Percentiles rank a stretch among this genome's conserved stretches.
phyloP scores from a whole-genome alignment of 2,888 invertebrate species.

The Andrena dorsata region DNA sequence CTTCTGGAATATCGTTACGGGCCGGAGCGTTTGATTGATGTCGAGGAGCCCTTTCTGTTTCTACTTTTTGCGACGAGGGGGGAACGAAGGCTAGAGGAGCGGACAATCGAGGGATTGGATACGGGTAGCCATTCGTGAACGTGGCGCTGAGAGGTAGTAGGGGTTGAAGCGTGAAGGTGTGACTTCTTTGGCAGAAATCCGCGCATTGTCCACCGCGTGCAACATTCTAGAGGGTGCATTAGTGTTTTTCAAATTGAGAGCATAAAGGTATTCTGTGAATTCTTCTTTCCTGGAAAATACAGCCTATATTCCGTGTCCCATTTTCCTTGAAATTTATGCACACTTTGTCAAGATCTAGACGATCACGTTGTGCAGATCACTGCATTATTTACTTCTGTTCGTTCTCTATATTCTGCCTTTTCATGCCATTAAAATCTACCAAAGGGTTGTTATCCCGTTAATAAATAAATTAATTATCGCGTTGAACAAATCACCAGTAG shows the following conservation, averaged over 20 bases:
- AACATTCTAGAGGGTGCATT: neutral
- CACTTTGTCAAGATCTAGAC: too few species aligned
- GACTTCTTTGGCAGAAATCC: neutral
- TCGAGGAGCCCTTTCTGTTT: neutral
- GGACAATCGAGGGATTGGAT: constrained; percentile 8
- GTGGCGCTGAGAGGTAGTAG: neutral
- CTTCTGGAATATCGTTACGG: constrained; percentile 2
- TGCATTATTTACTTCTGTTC: too few species aligned
- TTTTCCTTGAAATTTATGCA: too few species aligned
- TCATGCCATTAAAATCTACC: too few species aligned
- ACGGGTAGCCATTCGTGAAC: neutral
- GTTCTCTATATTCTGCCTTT: too few species aligned
- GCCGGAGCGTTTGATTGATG: neutral
- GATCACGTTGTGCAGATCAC: too few species aligned
- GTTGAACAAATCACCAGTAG: neutral
- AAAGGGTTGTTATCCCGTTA: too few species aligned
- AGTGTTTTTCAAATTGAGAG: neutral
- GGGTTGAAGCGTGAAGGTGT: constrained; percentile 12
- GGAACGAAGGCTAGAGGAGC: neutral
- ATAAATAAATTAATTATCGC: neutral
- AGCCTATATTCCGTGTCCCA: neutral
- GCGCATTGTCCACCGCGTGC: neutral
- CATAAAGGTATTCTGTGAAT: neutral
- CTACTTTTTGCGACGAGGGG: constrained; percentile 4
- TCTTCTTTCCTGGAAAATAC: neutral